These are phyloP conservation scores for Calliopum simillimum DNA, from an alignment of 2,888 invertebrate species.

Conservation along the genomic window DNA sequence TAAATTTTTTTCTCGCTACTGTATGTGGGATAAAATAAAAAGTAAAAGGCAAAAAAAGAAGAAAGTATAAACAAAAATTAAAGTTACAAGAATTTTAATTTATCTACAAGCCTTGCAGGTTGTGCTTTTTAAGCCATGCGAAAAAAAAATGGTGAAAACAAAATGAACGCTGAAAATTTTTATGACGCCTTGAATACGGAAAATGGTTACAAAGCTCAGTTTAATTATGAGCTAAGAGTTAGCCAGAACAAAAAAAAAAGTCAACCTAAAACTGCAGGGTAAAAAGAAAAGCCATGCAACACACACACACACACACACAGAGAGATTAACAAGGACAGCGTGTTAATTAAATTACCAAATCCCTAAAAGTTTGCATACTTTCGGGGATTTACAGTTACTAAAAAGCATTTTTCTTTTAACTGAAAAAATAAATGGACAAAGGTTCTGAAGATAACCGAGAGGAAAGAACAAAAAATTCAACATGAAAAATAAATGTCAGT, in stretches of 20 bases:
- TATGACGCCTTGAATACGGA: too few relatives aligned
- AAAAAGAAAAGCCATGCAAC: background rate
- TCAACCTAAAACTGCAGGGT: background rate
- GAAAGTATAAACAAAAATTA: slow-evolving; percentile 1
- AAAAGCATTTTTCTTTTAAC: too few relatives aligned
- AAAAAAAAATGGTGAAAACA: too few relatives aligned
- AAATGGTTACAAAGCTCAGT: background rate
- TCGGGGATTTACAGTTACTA: too few relatives aligned
- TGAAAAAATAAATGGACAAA: too few relatives aligned
- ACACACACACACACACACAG: background rate
- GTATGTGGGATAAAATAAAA: background rate
- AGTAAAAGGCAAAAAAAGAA: background rate
- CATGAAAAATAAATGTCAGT: background rate
- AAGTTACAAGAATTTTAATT: slow-evolving; percentile 33
- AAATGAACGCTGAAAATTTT: too few relatives aligned
- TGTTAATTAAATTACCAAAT: slow-evolving; percentile 31
- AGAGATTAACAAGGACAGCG: slow-evolving; percentile 21
- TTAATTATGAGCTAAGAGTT: slow-evolving; percentile 24
- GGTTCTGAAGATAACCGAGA: too few relatives aligned
- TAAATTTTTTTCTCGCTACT: background rate
- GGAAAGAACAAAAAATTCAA: background rate
- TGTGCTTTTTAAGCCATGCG: background rate
- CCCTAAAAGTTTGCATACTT: background rate
- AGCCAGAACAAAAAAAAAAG: background rate
- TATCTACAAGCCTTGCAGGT: slow-evolving; percentile 23